Evolutionary conservation across 2,113 vertebrate genomes (phyloP).

Genomic region (Myiozetetes cayanensis): DNA sequence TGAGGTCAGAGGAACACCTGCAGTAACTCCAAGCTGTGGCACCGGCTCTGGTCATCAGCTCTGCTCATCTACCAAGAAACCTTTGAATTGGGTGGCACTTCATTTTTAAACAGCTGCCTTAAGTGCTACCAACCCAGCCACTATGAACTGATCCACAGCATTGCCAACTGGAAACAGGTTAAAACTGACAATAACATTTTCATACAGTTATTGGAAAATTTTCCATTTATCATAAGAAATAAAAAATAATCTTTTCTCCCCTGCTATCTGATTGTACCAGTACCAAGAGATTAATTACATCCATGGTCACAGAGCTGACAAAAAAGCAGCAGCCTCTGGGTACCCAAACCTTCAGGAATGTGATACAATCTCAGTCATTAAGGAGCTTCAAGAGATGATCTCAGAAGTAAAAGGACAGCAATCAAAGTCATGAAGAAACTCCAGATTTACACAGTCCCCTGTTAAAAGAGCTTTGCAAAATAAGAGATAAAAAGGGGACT

Average conservation of each 20-base stretch:
- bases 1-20: background rate
- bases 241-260: background rate
- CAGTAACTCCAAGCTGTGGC: rapidly evolving
- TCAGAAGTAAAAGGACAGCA: background rate
- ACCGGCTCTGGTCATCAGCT: background rate
- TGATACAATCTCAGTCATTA: background rate
- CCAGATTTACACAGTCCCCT: background rate
- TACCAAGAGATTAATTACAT: background rate
- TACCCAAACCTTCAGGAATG: background rate
- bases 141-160: no score
- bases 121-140: background rate
- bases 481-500: background rate
- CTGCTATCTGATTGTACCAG: background rate
- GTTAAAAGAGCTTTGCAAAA: conserved; percentile 35
- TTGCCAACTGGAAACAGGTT: no score
- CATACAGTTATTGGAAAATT: background rate
- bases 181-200: background rate
- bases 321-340: background rate
- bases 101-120: background rate
- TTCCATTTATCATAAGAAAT: background rate
- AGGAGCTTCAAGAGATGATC: background rate
- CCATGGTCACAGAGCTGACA: background rate
- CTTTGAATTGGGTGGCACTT: background rate
- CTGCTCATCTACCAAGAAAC: background rate
- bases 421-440: background rate